Evolutionary conservation across 2,888 invertebrate species (phyloP), one percentile per base, ranked within the genome.

Genomic region (Agrenia bidenticulata): DNA sequence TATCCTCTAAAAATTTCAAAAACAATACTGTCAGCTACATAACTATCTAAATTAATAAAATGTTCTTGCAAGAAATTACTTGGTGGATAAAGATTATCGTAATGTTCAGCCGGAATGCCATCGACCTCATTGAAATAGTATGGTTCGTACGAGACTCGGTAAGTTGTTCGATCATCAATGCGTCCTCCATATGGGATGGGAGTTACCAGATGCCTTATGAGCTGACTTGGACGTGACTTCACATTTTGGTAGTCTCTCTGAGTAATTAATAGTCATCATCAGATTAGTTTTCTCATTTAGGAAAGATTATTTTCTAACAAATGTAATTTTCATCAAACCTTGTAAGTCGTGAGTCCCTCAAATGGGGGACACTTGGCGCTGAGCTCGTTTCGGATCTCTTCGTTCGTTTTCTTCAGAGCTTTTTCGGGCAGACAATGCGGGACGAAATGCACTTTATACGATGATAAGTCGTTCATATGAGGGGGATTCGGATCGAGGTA

Each of bases 131-230:
- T 59, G 54, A 69, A 74, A 56, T 67, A 64, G 54, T 70, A 74
- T 42, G 74, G 68, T 0, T 23, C 53, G 41, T 39, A 74, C 17
- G 72, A 70, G 45, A 64, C 71, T 32, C 63, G 56, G 59, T 74
- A 74, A 0, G 72, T 72, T 13, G 74, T 64, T 1, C 61, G 13
- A 19, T 58, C 66, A 19, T 59, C 59, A 37, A 72, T 69, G 24
- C 59, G 60, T 7, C 67, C 67, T 32, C 51, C 50, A 7, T 70
- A 66, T 32, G 69, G 72, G 27, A 64, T 55, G 19, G 62, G 51
- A 15, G 55, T 56, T 5, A 55, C 39, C 15, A 11, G 5, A 4
- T 5, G 15, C 45, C 2, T 5, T 15, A 42, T 23, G 1, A 67
- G 72, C 27, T 68, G 70, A 59, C 67, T 26, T n/a, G 62, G 63